Evolutionary conservation across 2,797 vertebrate species (phyloP).

Genomic region (Pseudopleuronectes americanus): DNA sequence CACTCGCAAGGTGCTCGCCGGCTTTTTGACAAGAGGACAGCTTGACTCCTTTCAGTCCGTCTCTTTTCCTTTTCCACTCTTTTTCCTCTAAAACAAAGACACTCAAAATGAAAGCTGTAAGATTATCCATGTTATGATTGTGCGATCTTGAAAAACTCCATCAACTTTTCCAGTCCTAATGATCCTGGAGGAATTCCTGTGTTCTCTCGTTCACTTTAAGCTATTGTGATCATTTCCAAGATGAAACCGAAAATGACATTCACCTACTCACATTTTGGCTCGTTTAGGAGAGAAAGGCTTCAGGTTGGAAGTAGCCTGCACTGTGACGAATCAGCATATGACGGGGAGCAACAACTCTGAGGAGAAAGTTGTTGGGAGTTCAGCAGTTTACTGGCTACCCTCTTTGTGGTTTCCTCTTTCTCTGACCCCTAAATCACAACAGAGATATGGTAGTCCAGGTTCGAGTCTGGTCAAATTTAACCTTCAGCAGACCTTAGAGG

Average conservation of each 20-base stretch:
- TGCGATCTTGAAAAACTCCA: constrained; percentile 1
- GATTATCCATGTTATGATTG: background rate
- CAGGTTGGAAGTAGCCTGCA: constrained; percentile 21
- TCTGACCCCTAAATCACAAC: constrained; percentile 74
- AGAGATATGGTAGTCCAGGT: constrained; percentile 60
- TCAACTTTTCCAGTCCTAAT: constrained; percentile 8
- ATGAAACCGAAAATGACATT: constrained; percentile 4
- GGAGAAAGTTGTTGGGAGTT: constrained; percentile 49
- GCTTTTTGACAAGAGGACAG: constrained; percentile 71
- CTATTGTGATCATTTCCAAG: background rate
- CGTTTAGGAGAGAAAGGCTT: constrained; percentile 17
- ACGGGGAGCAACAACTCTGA: constrained; percentile 35
- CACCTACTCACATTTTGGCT: constrained; percentile 10
- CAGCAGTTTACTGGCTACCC: constrained; percentile 71
- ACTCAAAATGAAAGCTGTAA: background rate
- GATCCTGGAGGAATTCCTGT: background rate
- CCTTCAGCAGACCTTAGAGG: constrained; percentile 69
- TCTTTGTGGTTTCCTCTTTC: constrained; percentile 75
- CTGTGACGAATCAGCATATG: constrained; percentile 55
- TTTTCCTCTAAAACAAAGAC: constrained; percentile 27
- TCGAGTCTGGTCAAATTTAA: constrained; percentile 73
- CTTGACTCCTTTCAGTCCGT: constrained; percentile 59
- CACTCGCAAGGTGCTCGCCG: constrained; percentile 75
- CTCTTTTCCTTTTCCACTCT: constrained; percentile 33
- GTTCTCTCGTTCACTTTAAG: background rate